These are phyloP conservation scores for Oscheius sp. DNA, from an alignment of 2,888 invertebrate species.

Conservation along the genomic window DNA sequence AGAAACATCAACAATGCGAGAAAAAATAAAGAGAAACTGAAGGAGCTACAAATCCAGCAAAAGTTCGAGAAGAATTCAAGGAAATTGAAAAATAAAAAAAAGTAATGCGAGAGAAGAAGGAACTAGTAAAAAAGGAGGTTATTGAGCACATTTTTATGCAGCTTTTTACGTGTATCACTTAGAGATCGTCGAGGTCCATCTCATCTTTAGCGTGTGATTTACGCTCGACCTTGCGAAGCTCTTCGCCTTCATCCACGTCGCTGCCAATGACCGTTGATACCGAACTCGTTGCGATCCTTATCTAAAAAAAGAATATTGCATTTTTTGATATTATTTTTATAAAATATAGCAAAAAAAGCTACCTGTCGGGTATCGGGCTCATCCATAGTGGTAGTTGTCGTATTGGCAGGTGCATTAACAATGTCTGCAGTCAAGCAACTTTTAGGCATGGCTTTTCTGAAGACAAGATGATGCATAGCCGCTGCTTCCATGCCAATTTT, in stretches of 20 bases:
- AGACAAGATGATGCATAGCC: conserved; percentile 27
- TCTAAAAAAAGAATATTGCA: too few species aligned
- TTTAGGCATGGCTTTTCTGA: conserved; percentile 12
- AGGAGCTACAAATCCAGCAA: too few species aligned
- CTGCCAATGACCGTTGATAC: conserved; percentile 27
- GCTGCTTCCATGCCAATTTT: conserved; percentile 33
- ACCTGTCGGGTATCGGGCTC: conserved; percentile 17
- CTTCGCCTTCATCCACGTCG: conserved; percentile 29
- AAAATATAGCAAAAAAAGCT: neutral
- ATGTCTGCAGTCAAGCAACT: conserved; percentile 11
- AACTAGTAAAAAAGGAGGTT: neutral
- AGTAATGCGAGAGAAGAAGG: too few species aligned
- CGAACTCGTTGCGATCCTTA: conserved; percentile 13
- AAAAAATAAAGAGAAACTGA: too few species aligned
- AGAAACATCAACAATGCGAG: too few species aligned
- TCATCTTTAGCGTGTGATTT: conserved; percentile 26
- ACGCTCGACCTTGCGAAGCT: conserved; percentile 15
- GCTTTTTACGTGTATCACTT: neutral
- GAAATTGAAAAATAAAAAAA: too few species aligned
- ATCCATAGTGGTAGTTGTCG: conserved; percentile 1
- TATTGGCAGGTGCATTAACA: neutral
- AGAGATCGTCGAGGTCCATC: conserved; percentile 28
- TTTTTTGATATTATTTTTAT: too few species aligned
- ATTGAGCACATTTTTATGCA: conserved; percentile 2
- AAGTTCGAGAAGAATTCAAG: too few species aligned